Evolutionary conservation across 1,140 invertebrate species (phyloP), one percentile per base, ranked within the genome.

Genomic region (Oryctes rhinoceros): DNA sequence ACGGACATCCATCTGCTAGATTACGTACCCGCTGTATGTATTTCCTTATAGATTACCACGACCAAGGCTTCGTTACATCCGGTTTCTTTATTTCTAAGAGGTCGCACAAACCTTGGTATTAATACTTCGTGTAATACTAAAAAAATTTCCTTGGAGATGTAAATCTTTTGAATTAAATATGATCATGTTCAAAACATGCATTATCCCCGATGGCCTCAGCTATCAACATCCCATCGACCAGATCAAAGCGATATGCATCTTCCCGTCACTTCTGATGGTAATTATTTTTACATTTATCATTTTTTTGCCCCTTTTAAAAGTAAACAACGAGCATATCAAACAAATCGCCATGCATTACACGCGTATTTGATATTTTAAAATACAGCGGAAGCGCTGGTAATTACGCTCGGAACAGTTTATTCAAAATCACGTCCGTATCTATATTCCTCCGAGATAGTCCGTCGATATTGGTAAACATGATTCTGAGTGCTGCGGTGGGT

Each of bases 281-380:
- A 59, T 59, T 59, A 59, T 59, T 59, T 18, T 59, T 59, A 59
- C 53, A 59, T 59, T 59, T 59, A 59, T 4, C 39, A 44, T 44
- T 44, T 15, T 15, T 59, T 15, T 53, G 49, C 15, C 1, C 13
- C 9, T 53, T n/a, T 53, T 13, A n/a, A 53, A 53, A 53, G 1
- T 13, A n/a, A 7, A 53, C 11, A 53, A 13, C 3, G 4, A 18
- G n/a, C 53, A 59, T 7, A 59, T 59, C 53, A 59, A 18, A 15
- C 24, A 30, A 30, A 30, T 30, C 24, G 2, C 24, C 24, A 30
- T 30, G 24, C n/a, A 59, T 59, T 59, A 18, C 18, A 59, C 53
- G 53, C 18, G 15, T 15, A n/a, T n/a, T 59, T 18, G 53, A 18
- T 59, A 18, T 59, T 59, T 59, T 59, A 18, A 59, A 59, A 59